Evolutionary conservation across 2,888 invertebrate genomes (phyloP).

Genomic region (Cheilosia variabilis): DNA sequence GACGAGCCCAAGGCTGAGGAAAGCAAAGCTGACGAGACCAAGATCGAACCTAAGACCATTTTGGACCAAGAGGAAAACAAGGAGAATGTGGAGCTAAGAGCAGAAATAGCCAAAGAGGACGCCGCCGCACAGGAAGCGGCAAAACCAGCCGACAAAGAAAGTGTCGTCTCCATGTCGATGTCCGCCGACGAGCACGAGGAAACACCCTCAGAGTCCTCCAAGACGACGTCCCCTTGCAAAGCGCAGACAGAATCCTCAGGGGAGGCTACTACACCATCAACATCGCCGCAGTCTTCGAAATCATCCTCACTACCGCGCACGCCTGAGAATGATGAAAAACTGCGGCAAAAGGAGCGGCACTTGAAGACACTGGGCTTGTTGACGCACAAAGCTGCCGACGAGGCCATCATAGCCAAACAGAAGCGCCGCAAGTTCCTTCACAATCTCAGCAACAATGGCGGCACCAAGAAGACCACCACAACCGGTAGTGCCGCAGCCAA

Average conservation of each 20-base stretch:
- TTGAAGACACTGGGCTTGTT: constrained; percentile 90
- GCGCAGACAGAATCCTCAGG: constrained; percentile 60
- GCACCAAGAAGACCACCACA: constrained; percentile 75
- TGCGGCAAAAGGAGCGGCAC: constrained; percentile 89
- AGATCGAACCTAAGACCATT: not conserved
- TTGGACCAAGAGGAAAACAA: constrained; percentile 59
- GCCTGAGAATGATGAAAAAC: constrained; percentile 86
- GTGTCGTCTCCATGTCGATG: not conserved
- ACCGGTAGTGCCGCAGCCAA: constrained; percentile 36
- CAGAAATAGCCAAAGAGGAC: constrained; percentile 31
- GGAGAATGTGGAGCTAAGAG: constrained; percentile 47
- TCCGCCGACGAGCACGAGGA: constrained; percentile 59
- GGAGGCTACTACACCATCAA: constrained; percentile 76
- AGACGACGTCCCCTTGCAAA: constrained; percentile 69
- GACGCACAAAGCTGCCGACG: constrained; percentile 90
- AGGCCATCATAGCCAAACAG: constrained; percentile 86
- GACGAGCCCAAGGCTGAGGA: constrained; percentile 58
- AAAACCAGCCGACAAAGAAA: constrained; percentile 39
- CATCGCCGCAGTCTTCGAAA: constrained; percentile 77
- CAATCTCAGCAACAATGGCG: constrained; percentile 61
- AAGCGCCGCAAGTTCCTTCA: constrained; percentile 84
- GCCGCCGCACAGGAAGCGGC: not conserved
- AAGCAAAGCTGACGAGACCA: constrained; percentile 35
- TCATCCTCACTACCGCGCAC: constrained; percentile 47
- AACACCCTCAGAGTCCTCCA: constrained; percentile 72